Conservation (phyloP, 2,888 invertebrate species). For the Herminia tarsipennalis region DNA sequence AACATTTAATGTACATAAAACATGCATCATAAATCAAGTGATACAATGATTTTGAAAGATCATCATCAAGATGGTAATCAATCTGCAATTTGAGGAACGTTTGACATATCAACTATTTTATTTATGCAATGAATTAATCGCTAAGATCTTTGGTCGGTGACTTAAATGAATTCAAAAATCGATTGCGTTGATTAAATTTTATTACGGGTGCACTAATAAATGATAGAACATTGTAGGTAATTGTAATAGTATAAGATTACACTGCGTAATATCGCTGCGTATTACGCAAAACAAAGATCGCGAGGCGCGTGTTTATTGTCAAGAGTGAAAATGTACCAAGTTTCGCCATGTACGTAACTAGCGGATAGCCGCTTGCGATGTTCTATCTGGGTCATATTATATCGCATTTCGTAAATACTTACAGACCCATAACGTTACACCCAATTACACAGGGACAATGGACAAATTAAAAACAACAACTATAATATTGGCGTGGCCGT, state of each 20-base stretch:
- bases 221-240: conserved; percentile 28
- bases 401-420: conserved; percentile 75
- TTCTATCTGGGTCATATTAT: conserved; percentile 77
- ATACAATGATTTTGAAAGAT: conserved; percentile 37
- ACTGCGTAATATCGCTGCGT: conserved; percentile 35
- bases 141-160: not conserved
- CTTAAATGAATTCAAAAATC: conserved; percentile 12
- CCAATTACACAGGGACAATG: conserved; percentile 55
- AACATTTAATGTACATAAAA: conserved; percentile 33
- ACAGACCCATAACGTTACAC: conserved; percentile 58
- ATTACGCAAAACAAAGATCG: conserved; percentile 72
- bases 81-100: conserved; percentile 32
- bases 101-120: conserved; percentile 6
- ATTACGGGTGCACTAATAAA: conserved; percentile 21
- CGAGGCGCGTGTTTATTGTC: conserved; percentile 69
- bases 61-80: conserved; percentile 22
- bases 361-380: conserved; percentile 66
- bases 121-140: conserved; percentile 29
- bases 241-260: conserved; percentile 42
- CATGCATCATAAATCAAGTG: conserved; percentile 36
- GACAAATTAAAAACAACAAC: conserved; percentile 53
- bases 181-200: conserved; percentile 14
- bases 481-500: conserved; percentile 42
- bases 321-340: conserved; percentile 63
- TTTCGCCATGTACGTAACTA: conserved; percentile 60